Evolutionary conservation across 1,140 invertebrate genomes (phyloP).

Genomic region (Coenobita brevimanus): DNA sequence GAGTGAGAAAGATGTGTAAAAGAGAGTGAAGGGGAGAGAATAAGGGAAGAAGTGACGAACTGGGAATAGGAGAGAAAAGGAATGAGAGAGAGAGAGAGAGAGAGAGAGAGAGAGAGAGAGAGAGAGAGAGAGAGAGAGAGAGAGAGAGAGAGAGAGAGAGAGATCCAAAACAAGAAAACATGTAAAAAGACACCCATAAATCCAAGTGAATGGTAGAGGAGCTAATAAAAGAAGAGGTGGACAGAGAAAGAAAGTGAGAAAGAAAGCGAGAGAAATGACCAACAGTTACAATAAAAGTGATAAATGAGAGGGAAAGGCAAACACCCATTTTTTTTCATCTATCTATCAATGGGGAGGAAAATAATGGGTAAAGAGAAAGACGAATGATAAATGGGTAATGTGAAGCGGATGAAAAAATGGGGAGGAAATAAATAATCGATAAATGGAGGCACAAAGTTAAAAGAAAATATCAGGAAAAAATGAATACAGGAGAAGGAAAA

Average conservation of each 20-base stretch:
- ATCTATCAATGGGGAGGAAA: too few species aligned
- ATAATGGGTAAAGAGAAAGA: too few species aligned
- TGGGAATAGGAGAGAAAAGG: neutral
- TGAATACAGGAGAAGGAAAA: too few species aligned
- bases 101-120: neutral
- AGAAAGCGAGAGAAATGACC: neutral
- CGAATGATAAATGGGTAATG: too few species aligned
- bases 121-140: neutral
- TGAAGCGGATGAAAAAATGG: too few species aligned
- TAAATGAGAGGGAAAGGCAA: too few species aligned
- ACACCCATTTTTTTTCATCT: too few species aligned
- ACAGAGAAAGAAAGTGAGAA: conserved; percentile 12
- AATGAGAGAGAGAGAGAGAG: neutral
- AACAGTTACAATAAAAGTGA: neutral
- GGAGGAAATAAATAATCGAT: too few species aligned
- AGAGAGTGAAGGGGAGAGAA: neutral
- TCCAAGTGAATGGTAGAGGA: neutral
- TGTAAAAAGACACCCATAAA: neutral
- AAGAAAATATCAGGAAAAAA: too few species aligned
- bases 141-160: neutral
- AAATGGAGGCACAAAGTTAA: too few species aligned
- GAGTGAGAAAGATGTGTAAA: neutral
- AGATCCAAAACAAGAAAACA: neutral
- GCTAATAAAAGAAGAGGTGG: neutral
- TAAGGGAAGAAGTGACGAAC: neutral